Conservation (phyloP, 2,888 invertebrate genomes). For the Caenorhabditis sp. region DNA sequence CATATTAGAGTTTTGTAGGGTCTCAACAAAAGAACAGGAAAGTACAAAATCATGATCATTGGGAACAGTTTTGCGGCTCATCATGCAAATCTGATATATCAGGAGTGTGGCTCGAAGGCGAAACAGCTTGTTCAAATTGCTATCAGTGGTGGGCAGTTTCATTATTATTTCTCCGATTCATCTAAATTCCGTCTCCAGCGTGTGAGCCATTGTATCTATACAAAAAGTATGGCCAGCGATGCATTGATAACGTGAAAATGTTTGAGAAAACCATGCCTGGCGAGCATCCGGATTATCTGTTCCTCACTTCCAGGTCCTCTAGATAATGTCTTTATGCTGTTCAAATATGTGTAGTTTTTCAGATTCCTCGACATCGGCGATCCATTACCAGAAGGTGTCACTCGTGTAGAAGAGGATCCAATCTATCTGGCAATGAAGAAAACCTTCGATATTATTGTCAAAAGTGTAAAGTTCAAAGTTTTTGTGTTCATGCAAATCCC, state of each 20-base stretch:
- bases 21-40: conserved; percentile 7
- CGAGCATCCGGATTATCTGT: conserved; percentile 6
- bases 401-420: conserved; percentile 1
- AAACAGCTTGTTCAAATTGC: conserved; percentile 6
- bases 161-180: background rate
- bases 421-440: conserved; percentile 3
- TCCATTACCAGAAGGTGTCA: background rate
- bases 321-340: too few species aligned
- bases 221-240: background rate
- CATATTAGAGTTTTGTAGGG: background rate
- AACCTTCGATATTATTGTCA: background rate
- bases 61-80: conserved; percentile 24
- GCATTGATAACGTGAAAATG: background rate
- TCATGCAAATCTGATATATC: background rate
- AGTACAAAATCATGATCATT: conserved; percentile 22
- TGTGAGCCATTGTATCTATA: conserved; percentile 10
- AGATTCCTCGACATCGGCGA: conserved; percentile 3
- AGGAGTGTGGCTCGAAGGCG: conserved; percentile 5
- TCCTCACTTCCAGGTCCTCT: background rate
- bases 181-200: background rate
- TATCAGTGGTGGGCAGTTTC: background rate
- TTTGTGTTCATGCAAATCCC: conserved; percentile 15
- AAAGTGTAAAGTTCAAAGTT: conserved; percentile 3
- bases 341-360: background rate
- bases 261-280: background rate